Evolutionary conservation across 2,888 invertebrate genomes (phyloP), one percentile per base, ranked within the genome.

Genomic region (Rhorus exstirpatorius): DNA sequence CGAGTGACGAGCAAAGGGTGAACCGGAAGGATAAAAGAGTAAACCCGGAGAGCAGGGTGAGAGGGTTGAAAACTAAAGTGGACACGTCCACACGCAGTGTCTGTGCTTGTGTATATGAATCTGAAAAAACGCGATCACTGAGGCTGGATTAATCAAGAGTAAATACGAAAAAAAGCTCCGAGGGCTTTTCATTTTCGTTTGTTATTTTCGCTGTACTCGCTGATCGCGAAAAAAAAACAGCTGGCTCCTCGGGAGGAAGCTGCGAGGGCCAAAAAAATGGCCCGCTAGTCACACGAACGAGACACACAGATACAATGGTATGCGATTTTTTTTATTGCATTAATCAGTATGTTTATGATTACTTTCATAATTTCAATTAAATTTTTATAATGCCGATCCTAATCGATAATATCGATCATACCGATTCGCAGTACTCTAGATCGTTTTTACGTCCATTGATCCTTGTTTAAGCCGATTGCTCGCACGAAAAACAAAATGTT

Each of bases 51-150:
- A 24, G 26, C 19, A 44, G 7, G 51, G 26, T 8, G 35, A 6
- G 58, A 21, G 63, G 51, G 53, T 17, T 17, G 72, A 44, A 70
- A 80, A 68, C 80, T 70, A 21, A 46, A 80, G 70, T 80, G 80
- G 70, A 75, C 74, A 70, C 75, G 68, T 80, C 80, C 63, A 49
- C 46, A n/a, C 61, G 10, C 21, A 49, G 71, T 60, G 70, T 1
- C 12, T 2, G 41, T 35, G 49, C 49, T n/a, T n/a, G 49, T 49
- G 61, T 72, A 51, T 38, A 58, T 46, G 49, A 26, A 72, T 72
- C 49, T 17, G 46, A 46, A 70, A 61, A 61, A 65, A 74, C n/a
- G n/a, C 61, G 26, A 75, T 67, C 49, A 60, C 44, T 24, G 53
- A 68, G 24, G 61, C 55, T 75, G 75, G 63, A 80, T 80, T 70